Evolutionary conservation across 2,888 invertebrate genomes (phyloP).

Genomic region (Pachycephus smyrnensis): DNA sequence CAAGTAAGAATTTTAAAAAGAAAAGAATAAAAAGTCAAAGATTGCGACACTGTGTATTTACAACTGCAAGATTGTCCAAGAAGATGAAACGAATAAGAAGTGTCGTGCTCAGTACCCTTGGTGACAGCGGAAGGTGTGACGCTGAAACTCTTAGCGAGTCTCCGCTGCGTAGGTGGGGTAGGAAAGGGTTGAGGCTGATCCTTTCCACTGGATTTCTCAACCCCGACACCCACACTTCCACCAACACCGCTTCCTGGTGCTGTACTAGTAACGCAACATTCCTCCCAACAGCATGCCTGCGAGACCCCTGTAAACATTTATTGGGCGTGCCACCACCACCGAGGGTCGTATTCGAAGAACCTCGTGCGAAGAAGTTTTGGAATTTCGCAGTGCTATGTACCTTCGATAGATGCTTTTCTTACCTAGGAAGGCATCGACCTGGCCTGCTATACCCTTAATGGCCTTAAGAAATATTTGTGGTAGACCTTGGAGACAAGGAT

Average conservation of each 20-base stretch:
- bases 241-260: constrained; percentile 48
- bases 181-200: constrained; percentile 74
- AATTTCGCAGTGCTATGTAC: background rate
- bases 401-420: constrained; percentile 48
- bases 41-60: background rate
- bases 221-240: constrained; percentile 55
- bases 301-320: constrained; percentile 56
- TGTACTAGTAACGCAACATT: constrained; percentile 59
- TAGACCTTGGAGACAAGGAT: constrained; percentile 85
- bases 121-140: constrained; percentile 80
- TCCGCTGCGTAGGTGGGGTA: constrained; percentile 88
- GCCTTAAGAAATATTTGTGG: constrained; percentile 94
- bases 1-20: background rate
- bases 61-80: background rate
- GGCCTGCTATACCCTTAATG: constrained; percentile 91
- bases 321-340: constrained; percentile 53
- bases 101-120: constrained; percentile 69
- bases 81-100: background rate
- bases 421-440: constrained; percentile 97
- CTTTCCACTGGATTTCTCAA: constrained; percentile 56
- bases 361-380: background rate
- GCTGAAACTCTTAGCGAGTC: constrained; percentile 93
- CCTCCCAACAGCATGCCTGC: constrained; percentile 66
- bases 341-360: background rate
- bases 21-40: background rate